Conservation (phyloP, 2,113 vertebrate species). For the Xiphorhynchus elegans region DNA sequence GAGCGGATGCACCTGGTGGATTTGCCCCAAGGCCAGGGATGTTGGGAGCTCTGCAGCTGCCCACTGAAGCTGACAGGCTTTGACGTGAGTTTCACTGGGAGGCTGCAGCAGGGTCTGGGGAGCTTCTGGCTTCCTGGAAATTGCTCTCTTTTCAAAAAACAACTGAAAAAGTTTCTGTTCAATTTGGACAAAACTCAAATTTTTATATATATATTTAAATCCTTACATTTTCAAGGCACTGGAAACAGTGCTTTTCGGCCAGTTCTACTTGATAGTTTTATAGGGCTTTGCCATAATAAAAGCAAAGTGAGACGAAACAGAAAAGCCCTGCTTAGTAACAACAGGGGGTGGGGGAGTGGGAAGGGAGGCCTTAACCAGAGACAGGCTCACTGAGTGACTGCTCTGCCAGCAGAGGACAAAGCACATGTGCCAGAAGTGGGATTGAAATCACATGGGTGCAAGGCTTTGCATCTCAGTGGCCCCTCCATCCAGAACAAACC, state of each 20-base stretch:
- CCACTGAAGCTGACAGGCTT: neutral
- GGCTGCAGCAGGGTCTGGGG: conserved; percentile 33
- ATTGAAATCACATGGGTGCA: neutral
- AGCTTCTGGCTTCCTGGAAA: conserved; percentile 65
- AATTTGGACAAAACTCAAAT: conserved; percentile 26
- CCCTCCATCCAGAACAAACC: neutral
- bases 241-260: conserved; percentile 56
- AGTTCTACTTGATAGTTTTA: conserved; percentile 67
- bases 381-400: conserved; percentile 12
- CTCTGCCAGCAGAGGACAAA: conserved; percentile 28
- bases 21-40: conserved; percentile 43
- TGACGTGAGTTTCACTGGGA: neutral
- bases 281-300: conserved; percentile 66
- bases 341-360: conserved; percentile 14
- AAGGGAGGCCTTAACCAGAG: conserved; percentile 51
- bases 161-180: conserved; percentile 16
- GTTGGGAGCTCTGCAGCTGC: conserved; percentile 49
- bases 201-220: conserved; percentile 10
- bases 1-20: conserved; percentile 45
- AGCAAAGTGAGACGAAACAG: conserved; percentile 57
- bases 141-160: neutral
- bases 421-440: neutral
- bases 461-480: neutral
- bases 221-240: conserved; percentile 22
- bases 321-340: conserved; percentile 66